Percentiles rank a stretch among this genome's conserved stretches.
phyloP scores from a whole-genome alignment of 2,797 vertebrate species.

The Astyanax mexicanus region DNA sequence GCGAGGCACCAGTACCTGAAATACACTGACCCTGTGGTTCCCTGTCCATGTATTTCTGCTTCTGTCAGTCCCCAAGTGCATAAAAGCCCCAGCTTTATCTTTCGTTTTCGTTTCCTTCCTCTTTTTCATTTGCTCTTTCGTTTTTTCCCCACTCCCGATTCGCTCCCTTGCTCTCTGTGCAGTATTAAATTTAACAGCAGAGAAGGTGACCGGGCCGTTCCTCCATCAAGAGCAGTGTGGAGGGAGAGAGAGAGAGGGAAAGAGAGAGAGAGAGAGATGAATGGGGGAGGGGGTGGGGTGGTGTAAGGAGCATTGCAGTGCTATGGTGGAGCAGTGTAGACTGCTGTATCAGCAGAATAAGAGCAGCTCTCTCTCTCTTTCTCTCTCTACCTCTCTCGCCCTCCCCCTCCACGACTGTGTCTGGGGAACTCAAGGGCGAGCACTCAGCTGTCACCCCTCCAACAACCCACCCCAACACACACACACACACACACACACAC shows the following conservation, averaged over 20 bases:
- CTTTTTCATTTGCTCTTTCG: conserved; percentile 31
- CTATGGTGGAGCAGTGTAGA: conserved; percentile 60
- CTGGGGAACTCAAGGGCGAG: conserved; percentile 84
- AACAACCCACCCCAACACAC: conserved; percentile 30
- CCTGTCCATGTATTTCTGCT: conserved; percentile 34
- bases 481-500: conserved; percentile 39
- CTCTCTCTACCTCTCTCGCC: conserved; percentile 23
- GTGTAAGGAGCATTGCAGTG: conserved; percentile 47
- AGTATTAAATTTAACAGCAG: conserved; percentile 83
- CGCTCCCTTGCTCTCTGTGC: conserved; percentile 37
- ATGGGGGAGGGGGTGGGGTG: conserved; percentile 30
- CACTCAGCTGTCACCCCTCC: conserved; percentile 72
- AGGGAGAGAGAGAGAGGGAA: conserved; percentile 53
- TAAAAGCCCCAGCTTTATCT: conserved; percentile 34
- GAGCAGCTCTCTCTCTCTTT: conserved; percentile 61
- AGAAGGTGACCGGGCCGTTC: conserved; percentile 84
- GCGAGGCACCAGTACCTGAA: conserved; percentile 57
- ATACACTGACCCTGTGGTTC: conserved; percentile 42
- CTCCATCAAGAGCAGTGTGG: conserved; percentile 77
- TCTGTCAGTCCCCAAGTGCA: conserved; percentile 37
- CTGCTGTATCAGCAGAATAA: conserved; percentile 85
- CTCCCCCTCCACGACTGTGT: conserved; percentile 65
- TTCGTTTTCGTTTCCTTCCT: conserved; percentile 43
- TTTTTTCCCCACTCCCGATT: conserved; percentile 27
- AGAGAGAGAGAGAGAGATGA: conserved; percentile 33